These are phyloP conservation scores for Bombus cullumanus DNA, from an alignment of 1,140 invertebrate species.

Conservation along the genomic window DNA sequence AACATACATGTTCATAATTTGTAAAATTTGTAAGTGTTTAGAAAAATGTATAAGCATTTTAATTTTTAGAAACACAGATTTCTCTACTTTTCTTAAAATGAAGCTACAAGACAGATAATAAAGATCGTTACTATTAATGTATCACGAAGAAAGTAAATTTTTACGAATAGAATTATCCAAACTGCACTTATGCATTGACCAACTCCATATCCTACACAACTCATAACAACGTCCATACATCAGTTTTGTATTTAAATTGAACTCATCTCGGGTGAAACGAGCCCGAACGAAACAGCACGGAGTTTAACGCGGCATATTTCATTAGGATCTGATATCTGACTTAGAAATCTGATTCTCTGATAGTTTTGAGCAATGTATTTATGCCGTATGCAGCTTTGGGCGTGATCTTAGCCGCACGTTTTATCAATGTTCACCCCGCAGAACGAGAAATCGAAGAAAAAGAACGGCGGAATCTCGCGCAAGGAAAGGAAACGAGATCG, in stretches of 20 bases:
- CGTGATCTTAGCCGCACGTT: slow-evolving; percentile 6
- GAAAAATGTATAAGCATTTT: too few species aligned
- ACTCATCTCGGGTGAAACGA: slow-evolving; percentile 6
- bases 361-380: slow-evolving; percentile 8
- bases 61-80: too few species aligned
- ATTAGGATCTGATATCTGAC: slow-evolving; percentile 3
- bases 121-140: too few species aligned
- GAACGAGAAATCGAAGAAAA: background rate
- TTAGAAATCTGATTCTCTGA: slow-evolving; percentile 26
- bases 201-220: background rate
- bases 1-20: too few species aligned
- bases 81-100: too few species aligned
- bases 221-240: background rate
- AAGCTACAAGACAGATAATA: too few species aligned
- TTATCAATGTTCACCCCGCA: background rate
- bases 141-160: too few species aligned
- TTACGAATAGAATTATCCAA: too few species aligned
- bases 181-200: background rate
- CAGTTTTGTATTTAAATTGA: background rate
- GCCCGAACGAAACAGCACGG: background rate
- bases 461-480: background rate
- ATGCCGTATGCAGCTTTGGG: background rate
- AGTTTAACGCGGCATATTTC: slow-evolving; percentile 11
- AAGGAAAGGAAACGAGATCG: slow-evolving; percentile 27
- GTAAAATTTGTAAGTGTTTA: too few species aligned